Base-by-base conservation (phyloP, 2,113 vertebrate genomes). In the Corythoichthys intestinalis region DNA sequence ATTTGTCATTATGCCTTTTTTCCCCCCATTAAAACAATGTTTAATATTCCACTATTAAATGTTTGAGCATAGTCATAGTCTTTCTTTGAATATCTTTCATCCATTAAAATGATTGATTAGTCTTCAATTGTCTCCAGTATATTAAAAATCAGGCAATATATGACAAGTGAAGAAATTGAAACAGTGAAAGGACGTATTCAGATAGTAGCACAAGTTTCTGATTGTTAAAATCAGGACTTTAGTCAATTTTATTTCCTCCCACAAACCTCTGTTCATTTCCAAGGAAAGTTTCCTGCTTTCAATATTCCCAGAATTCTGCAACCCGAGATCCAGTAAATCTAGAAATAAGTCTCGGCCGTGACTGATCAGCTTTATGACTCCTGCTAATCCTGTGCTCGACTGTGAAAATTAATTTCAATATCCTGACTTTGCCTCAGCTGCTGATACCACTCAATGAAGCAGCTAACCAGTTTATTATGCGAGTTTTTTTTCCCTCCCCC, bases 21-120 rank as follows among this genome's bases (percentile, higher is more conserved):
- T 72, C 81, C 78, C 74, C 59, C 67, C 74, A 44, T 85, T 74
- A 62, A 74, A 67, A 69, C 60, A 66, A 72, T 76, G n/a, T 74
- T 28, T 72, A 56, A 78, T 66, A 66, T 83, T 78, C 71, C 69
- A 77, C 66, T 68, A 50, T 59, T 66, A 66, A 70, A 69, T 58
- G 8, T 76, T 41, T 70, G 66, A 20, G 67, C 78, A 87, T 79
- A 79, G 72, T 83, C 34, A 82, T 54, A 54, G 35, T 8, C 47
- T 79, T 86, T 78, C 46, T 83, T 88, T 86, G 10, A 72, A 81
- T 80, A 60, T 56, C 77, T 85, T 84, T 80, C 49, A 75, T 14
- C 66, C 70, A 89, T 88, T 87, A 90, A 89, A 87, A 70, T 49
- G 38, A 71, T 46, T 20, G 34, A 17, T 17, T 68, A 71, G 67